Evolutionary conservation across 2,888 invertebrate genomes (phyloP).

Genomic region (Rhogogaster chlorosoma): DNA sequence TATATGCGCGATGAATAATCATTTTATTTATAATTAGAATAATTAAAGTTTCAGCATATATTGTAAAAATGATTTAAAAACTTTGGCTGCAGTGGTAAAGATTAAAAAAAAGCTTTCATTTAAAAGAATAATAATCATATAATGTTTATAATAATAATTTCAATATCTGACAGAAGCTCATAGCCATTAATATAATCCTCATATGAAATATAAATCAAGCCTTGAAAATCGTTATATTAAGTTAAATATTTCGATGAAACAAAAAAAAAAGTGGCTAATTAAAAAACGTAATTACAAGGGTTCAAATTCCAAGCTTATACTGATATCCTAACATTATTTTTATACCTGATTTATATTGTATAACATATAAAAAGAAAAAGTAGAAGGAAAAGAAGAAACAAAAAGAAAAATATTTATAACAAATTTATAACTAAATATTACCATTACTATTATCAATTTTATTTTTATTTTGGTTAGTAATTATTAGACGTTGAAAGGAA

Average conservation of each 20-base stretch:
- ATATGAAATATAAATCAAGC: background rate
- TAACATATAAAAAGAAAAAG: background rate
- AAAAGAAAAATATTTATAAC: conserved; percentile 6
- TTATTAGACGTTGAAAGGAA: background rate
- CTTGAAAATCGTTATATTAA: conserved; percentile 25
- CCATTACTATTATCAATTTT: background rate
- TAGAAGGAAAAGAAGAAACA: background rate
- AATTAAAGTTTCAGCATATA: background rate
- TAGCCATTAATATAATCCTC: background rate
- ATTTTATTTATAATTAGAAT: conserved; percentile 40
- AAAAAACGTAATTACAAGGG: background rate
- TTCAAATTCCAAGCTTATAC: conserved; percentile 29
- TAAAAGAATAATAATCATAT: background rate
- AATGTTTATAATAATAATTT: background rate
- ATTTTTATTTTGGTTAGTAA: background rate
- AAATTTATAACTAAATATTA: background rate
- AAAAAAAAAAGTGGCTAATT: background rate
- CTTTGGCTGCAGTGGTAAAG: conserved; percentile 28
- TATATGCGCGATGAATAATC: conserved; percentile 46
- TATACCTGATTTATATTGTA: conserved; percentile 45
- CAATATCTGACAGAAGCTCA: background rate
- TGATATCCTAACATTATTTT: conserved; percentile 48
- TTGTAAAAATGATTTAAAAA: conserved; percentile 15
- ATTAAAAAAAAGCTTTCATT: background rate
- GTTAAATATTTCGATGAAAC: conserved; percentile 4